Evolutionary conservation across 2,888 invertebrate genomes (phyloP), one percentile per base, ranked within the genome.

Genomic region (Idaea dimidiata): DNA sequence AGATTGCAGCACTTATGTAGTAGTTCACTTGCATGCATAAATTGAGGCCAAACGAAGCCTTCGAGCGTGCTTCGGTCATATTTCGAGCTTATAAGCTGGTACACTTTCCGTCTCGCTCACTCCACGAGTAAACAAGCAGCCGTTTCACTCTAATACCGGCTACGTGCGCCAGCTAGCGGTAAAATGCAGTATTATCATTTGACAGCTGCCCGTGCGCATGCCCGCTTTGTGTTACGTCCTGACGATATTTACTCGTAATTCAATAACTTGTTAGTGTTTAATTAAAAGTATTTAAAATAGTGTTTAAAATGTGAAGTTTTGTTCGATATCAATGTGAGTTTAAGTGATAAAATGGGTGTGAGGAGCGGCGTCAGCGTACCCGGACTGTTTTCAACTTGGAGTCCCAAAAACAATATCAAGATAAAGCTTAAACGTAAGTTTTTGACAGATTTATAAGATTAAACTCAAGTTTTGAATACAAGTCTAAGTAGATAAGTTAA

Each of bases 351-450:
- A 90, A 91, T 91, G 91, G 89, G 86, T 84, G 88, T 90, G 68
- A 83, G 87, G 55, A 86, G 89, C 75, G 80, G 87, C 83, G 88
- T 87, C 76, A 89, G 88, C 75, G 88, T 87, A 80, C 84, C 83
- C 63, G 90, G 91, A 83, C 85, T 91, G 78, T 90, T 91, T 82
- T 86, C 87, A 71, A 87, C 87, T 80, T 92, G 91, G 91, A 91
- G 87, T 79, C 91, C 91, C 59, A 91, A 90, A 82, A 89, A 87
- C 81, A 90, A 81, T 79, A 84, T 92, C 88, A 92, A 91, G 83
- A 91, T 92, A 88, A 92, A 91, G 81, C 87, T 92, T 61, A 92
- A 92, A 87, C 91, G 91, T 92, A 87, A 71, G 91, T 90, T 71
- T 18, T 33, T 43, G 58, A 60, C 59, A 57, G 43, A 56, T 57